Conservation (phyloP, 2,797 vertebrate genomes). For the Argyrosomus regius region DNA sequence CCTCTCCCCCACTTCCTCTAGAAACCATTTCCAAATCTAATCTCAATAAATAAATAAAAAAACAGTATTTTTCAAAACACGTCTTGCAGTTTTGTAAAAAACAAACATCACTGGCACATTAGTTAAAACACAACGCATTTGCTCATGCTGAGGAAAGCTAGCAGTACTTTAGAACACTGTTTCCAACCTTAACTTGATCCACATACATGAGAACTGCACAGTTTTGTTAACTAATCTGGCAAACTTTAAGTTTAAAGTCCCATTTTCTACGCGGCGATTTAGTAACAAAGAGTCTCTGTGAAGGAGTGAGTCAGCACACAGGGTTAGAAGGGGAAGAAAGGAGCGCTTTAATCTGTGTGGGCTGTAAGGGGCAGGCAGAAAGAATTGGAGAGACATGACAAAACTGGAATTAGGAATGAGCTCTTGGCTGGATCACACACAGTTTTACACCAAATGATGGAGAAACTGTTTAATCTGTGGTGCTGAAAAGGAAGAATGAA, state of each 20-base stretch:
- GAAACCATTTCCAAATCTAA: too few species aligned
- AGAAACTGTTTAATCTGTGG: not conserved
- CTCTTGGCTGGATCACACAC: constrained; percentile 14
- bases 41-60: too few species aligned
- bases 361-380: constrained; percentile 7
- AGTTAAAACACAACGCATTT: not conserved
- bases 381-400: constrained; percentile 36
- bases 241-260: constrained; percentile 9
- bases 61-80: too few species aligned
- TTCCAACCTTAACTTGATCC: not conserved
- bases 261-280: constrained; percentile 11
- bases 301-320: constrained; percentile 43
- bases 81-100: too few species aligned
- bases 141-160: not conserved
- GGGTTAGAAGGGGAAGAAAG: constrained; percentile 37
- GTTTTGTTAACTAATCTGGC: not conserved
- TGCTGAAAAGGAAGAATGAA: not conserved
- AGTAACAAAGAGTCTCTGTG: constrained; percentile 32
- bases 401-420: constrained; percentile 30
- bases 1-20: too few species aligned
- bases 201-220: not conserved
- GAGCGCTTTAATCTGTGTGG: constrained; percentile 26
- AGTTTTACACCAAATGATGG: constrained; percentile 6
- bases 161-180: not conserved
- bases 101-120: not conserved